A percentile compares a stretch with the other conserved stretches of the same genome.
These are phyloP conservation scores for Hypercompe scribonia DNA, from an alignment of 2,888 invertebrate genomes.

Conservation along the genomic window DNA sequence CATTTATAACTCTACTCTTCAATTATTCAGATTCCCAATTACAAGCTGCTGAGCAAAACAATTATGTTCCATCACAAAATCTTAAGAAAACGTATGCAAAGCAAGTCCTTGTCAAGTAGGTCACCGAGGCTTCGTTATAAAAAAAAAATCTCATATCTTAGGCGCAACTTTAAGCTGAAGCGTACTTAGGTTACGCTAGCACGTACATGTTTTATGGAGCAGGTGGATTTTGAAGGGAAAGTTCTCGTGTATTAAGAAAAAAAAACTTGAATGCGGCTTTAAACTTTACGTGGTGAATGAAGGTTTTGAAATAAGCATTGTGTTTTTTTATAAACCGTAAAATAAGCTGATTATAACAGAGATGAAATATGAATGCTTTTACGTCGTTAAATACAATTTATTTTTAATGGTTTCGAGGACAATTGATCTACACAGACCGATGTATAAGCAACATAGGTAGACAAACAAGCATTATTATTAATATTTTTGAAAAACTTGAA, in stretches of 20 bases:
- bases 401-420: too few species aligned
- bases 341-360: not conserved
- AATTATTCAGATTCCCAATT: not conserved
- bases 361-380: not conserved
- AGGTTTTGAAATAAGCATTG: not conserved
- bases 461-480: too few species aligned
- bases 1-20: not conserved
- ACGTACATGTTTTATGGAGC: conserved; percentile 10
- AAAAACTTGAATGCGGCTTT: not conserved
- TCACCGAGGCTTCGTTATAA: conserved; percentile 45
- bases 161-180: conserved; percentile 33
- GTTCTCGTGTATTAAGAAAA: conserved; percentile 6
- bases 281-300: not conserved
- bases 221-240: conserved; percentile 11
- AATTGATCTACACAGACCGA: too few species aligned
- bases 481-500: too few species aligned
- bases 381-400: not conserved
- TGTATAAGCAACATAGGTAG: too few species aligned
- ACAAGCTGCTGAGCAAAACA: not conserved
- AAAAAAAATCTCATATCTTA: conserved; percentile 41
- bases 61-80: conserved; percentile 19
- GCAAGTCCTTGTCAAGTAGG: conserved; percentile 32
- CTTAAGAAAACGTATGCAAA: conserved; percentile 24
- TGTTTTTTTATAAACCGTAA: not conserved
- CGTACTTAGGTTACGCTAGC: conserved; percentile 31